Evolutionary conservation across 2,797 vertebrate species (phyloP).

Genomic region (Takifugu rubripes): DNA sequence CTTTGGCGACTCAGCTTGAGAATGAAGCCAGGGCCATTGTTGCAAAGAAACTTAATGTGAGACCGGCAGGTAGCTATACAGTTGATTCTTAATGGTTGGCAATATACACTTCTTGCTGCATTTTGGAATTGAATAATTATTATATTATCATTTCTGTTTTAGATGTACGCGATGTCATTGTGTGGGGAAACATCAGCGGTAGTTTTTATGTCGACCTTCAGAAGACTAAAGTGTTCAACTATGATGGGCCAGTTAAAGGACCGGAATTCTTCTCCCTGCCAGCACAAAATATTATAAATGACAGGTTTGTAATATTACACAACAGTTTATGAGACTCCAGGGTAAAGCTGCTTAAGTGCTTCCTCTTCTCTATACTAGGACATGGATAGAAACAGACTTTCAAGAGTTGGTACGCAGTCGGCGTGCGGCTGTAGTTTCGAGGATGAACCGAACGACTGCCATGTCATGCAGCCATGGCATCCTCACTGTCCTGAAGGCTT

Average conservation of each 20-base stretch:
- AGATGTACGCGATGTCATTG: constrained; percentile 84
- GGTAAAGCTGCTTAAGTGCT: background rate
- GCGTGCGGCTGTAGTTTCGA: constrained; percentile 42
- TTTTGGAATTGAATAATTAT: background rate
- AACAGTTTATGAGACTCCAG: background rate
- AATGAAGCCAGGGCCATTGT: constrained; percentile 77
- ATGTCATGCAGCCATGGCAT: constrained; percentile 77
- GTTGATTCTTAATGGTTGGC: background rate
- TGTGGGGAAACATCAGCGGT: constrained; percentile 91
- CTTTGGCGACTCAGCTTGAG: constrained; percentile 78
- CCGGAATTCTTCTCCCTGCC: constrained; percentile 75
- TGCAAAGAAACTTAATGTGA: constrained; percentile 78
- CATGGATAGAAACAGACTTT: constrained; percentile 81
- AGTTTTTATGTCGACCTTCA: constrained; percentile 83
- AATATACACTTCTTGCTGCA: background rate
- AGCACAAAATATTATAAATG: constrained; percentile 75
- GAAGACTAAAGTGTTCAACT: constrained; percentile 79
- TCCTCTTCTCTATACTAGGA: constrained; percentile 56
- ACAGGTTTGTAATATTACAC: constrained; percentile 72
- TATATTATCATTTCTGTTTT: background rate
- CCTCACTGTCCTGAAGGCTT: constrained; percentile 78
- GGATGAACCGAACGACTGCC: constrained; percentile 39
- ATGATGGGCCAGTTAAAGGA: constrained; percentile 79
- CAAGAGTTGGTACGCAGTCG: constrained; percentile 51
- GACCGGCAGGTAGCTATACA: constrained; percentile 66